Base-by-base conservation (phyloP, 2,888 invertebrate species). In the Drosophila peninsularis region DNA sequence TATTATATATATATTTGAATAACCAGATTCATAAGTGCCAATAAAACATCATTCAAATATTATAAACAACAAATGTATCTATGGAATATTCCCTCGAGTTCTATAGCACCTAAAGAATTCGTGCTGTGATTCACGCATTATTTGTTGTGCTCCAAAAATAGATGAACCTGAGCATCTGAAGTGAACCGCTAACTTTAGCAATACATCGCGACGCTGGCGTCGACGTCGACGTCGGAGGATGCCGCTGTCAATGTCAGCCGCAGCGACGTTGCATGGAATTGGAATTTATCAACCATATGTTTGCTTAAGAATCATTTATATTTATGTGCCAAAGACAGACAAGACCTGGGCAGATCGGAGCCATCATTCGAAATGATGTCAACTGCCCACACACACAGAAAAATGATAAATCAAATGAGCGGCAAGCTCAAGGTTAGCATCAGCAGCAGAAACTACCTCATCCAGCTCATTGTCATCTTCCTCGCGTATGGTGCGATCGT, bases 401-500 rank as follows among this genome's bases (percentile, higher is more conserved):
- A 30, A 60, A 66, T 47, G 7, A 56, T 24, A 50, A 27, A 52
- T 39, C 27, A 60, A 30, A 49, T 1, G 27, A 47, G 32, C 39
- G 34, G 54, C 47, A 62, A 78, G 71, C 79, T 77, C 79, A 84
- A 86, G 75, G 84, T 78, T 73, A 52, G 9, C n/a, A 36, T 36
- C 34, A 67, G 45, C 47, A 42, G 14, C 64, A 65, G 7, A 49
- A 91, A 27, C 54, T 78, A 92, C 91, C 91, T 91, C 92, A 78
- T 92, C 90, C 55, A 87, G 73, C 19, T 89, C 84, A 78, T 89
- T 90, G 93, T 95, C 95, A 94, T 95, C 95, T 82, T 95, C 95
- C 71, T 95, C 95, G 70, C 94, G 93, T 65, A 95, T 94, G 73
- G 94, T 94, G 66, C 94, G 93, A 89, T 95, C 95, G 34, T 95